Base-by-base conservation (phyloP, 2,888 invertebrate genomes). In the Diplolepis rosae region DNA sequence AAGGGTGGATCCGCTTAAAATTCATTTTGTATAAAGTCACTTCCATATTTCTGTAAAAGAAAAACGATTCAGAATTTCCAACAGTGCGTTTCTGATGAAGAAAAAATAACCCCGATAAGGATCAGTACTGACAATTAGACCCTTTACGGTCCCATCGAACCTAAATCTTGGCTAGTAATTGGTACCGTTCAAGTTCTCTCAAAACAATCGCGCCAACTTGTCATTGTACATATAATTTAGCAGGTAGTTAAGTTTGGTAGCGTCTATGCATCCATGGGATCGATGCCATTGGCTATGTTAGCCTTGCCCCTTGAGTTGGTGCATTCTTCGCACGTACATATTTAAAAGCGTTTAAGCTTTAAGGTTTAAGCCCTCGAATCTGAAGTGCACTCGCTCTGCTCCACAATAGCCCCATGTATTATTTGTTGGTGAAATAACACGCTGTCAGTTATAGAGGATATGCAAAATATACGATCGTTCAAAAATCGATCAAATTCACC, bases 251-350 rank as follows among this genome's bases (percentile, higher is more conserved):
- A 56, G 56, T 35, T 56, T 30, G 35, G 56, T 56, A 56, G 54
- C 56, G 35, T 32, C 13, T 7, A 56, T 30, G 35, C 22, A 18
- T n/a, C n/a, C n/a, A 56, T 13, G 61, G 39, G 39, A 61, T 61
- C 61, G 27, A 56, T 52, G 52, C 52, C 52, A 52, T 56, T 18
- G 54, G 54, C 54, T 35, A 56, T 52, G 30, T 28, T 35, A 11
- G 56, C 18, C 56, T 56, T 15, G 42, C 56, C 35, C 9, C 56
- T 56, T 56, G 22, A 56, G 56, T 56, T 22, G n/a, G 39, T 61
- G 61, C 24, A 61, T 61, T 61, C 61, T 61, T 61, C 61, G 61
- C 61, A 61, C 61, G 61, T 61, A 61, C 61, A 39, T 61, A 61
- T 61, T 61, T 61, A 61, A 61, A 61, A 61, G 61, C 61, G 24